Evolutionary conservation across 2,113 vertebrate species (phyloP), one percentile per base, ranked within the genome.

Genomic region (Echinops telfairi): DNA sequence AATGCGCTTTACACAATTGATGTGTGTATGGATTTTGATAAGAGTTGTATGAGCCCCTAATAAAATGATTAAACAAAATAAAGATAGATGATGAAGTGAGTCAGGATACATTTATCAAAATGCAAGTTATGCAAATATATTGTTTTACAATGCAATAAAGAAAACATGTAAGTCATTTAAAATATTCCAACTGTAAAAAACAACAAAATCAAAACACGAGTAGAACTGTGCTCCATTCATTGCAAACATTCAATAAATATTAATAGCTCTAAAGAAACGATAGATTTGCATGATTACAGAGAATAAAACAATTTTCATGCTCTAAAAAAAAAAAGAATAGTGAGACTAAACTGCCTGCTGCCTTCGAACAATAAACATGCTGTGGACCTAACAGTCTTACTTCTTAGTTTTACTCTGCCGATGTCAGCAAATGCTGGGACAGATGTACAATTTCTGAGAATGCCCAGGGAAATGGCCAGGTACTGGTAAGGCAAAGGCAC

Each of bases 261-360:
- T 82, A 86, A 83, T 90, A 84, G 88, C 53, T 86, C 43, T 73
- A 53, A 75, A 36, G 81, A 79, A 89, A 25, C 71, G 38, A 87
- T 70, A 83, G 36, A 6, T 10, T 83, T 71, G 12, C 17, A 19
- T 60, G 87, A 81, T 90, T 87, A 93, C 85, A 36, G 3, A 77
- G 75, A 87, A 31, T 86, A 66, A 71, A 86, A 84, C 19, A 33
- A 43, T 23, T 93, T 76, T 77, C 68, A 60, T 85, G 17, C 40
- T n/a, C 25, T 31, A 86, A 87, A n/a, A n/a, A n/a, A n/a, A n/a
- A n/a, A n/a, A 47, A 47, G 43, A 47, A 5, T 47, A 5, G 5
- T 11, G 47, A 53, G 47, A 53, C 47, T 53, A 53, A 40, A 40
- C 40, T 7, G 3, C 6, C 47, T 53, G 47, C 47, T 53, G 47